These are phyloP conservation scores for Galago senegalensis DNA, from an alignment of 2,797 vertebrate species.

Conservation along the genomic window DNA sequence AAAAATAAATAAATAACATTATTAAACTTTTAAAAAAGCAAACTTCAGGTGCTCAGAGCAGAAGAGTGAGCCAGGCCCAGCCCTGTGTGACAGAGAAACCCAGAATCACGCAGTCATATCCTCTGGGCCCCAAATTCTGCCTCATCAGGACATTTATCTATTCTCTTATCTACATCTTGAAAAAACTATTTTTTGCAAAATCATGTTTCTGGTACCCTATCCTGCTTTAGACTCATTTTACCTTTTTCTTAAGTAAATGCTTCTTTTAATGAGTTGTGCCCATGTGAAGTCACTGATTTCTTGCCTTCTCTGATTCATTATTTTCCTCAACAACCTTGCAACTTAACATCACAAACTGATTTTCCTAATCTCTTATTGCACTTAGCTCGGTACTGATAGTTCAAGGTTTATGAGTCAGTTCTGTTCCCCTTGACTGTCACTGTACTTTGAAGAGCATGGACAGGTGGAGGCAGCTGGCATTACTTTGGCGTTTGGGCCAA, in stretches of 20 bases:
- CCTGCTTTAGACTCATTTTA: neutral
- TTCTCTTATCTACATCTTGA: neutral
- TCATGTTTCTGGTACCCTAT: neutral
- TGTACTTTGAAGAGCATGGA: neutral
- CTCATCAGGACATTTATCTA: neutral
- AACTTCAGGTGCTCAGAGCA: neutral
- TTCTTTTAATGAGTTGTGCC: neutral
- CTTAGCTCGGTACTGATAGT: neutral
- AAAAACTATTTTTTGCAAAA: neutral
- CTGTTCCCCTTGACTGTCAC: accelerated
- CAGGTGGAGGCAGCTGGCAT: neutral
- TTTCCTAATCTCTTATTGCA: neutral
- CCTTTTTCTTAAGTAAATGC: neutral
- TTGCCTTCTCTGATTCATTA: neutral
- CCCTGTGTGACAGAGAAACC: neutral
- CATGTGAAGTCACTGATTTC: neutral
- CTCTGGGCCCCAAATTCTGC: neutral
- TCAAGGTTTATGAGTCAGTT: neutral
- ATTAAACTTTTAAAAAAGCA: neutral
- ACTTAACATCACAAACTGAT: neutral
- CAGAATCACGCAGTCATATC: accelerated
- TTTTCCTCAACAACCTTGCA: neutral
- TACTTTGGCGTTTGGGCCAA: neutral
- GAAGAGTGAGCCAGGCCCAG: neutral
- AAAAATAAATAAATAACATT: neutral